Percentiles rank a stretch among this genome's conserved stretches.
Conservation (phyloP, 2,797 vertebrate genomes). For the Argya squamiceps region DNA sequence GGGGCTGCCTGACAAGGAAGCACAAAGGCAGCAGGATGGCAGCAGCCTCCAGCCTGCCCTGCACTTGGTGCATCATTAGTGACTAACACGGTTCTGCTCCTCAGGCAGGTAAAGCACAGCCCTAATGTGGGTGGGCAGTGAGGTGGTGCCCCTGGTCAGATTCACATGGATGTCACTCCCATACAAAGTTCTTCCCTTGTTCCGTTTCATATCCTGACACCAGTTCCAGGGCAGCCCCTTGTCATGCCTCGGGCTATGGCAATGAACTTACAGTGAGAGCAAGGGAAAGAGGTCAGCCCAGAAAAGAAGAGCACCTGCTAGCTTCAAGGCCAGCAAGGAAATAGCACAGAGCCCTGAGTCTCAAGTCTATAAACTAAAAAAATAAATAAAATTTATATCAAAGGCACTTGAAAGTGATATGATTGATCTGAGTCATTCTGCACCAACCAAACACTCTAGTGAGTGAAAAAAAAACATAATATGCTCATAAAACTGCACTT, state of each 20-base stretch:
- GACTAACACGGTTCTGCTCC: fast-evolving
- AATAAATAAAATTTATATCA: background rate
- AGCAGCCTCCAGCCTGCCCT: background rate
- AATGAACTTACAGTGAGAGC: background rate
- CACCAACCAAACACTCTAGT: background rate
- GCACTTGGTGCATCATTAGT: background rate
- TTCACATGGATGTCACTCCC: background rate
- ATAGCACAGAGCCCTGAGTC: background rate
- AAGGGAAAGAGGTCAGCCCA: background rate
- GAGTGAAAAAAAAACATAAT: background rate
- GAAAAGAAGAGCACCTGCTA: background rate
- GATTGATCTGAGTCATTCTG: background rate
- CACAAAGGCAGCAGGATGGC: background rate
- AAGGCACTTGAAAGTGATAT: background rate
- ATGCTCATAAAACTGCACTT: background rate
- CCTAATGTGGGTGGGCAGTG: fast-evolving
- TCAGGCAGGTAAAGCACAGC: background rate
- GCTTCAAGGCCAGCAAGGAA: background rate
- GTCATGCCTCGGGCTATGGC: background rate
- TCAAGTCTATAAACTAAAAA: background rate
- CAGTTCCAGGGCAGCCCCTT: background rate
- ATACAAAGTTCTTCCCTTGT: background rate
- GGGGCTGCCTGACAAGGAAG: background rate
- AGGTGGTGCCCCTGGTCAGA: background rate
- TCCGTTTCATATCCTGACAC: conserved; percentile 19